Evolutionary conservation across 2,888 invertebrate genomes (phyloP).

Genomic region (Lymantria monacha): DNA sequence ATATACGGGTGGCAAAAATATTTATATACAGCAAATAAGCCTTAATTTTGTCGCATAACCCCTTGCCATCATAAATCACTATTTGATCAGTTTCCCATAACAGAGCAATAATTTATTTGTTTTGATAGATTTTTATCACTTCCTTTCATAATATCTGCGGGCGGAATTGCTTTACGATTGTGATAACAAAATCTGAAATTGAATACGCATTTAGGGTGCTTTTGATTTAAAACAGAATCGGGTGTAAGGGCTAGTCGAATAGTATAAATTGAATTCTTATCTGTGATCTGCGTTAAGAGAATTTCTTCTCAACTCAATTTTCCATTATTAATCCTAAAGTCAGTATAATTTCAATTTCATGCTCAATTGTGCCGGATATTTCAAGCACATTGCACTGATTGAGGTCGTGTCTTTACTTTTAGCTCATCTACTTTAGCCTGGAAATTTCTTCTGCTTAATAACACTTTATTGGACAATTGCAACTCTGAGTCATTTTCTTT

Average conservation of each 20-base stretch:
- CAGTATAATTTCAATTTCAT: constrained; percentile 20
- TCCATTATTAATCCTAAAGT: constrained; percentile 29
- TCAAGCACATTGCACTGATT: not conserved
- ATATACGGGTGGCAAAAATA: not conserved
- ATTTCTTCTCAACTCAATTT: constrained; percentile 36
- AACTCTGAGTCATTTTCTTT: too few relatives aligned
- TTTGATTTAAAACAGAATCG: constrained; percentile 72
- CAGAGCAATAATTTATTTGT: constrained; percentile 47
- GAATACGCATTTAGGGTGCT: constrained; percentile 36
- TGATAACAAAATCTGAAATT: constrained; percentile 39
- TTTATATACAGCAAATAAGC: constrained; percentile 14
- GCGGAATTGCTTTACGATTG: constrained; percentile 34
- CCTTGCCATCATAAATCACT: constrained; percentile 40
- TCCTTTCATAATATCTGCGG: constrained; percentile 50
- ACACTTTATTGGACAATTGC: too few relatives aligned
- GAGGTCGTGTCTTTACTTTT: too few relatives aligned
- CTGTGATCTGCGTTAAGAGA: constrained; percentile 49
- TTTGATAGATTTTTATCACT: constrained; percentile 61
- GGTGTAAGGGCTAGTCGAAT: constrained; percentile 46
- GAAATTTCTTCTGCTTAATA: too few relatives aligned
- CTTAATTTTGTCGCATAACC: constrained; percentile 21
- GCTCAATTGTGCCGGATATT: constrained; percentile 11
- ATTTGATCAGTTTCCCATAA: constrained; percentile 46
- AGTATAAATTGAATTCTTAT: constrained; percentile 72
- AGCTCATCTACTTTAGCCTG: too few relatives aligned